Base-by-base conservation (phyloP, 2,113 vertebrate genomes). In the Gymnobelideus leadbeateri region DNA sequence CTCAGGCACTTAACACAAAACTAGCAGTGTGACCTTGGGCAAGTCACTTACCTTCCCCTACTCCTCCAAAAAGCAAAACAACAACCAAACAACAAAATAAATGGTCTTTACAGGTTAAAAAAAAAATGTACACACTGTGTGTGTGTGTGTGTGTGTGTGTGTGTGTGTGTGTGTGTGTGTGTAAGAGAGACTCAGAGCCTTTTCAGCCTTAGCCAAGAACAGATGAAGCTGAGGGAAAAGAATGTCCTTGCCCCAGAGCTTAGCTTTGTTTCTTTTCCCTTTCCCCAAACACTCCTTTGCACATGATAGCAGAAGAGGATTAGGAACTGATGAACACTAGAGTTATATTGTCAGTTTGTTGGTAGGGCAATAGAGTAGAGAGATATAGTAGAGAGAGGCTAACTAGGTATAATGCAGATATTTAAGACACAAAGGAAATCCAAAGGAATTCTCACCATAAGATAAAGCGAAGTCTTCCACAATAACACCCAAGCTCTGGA, bases 81-180 rank as follows among this genome's bases (percentile, higher is more conserved):
- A 49, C 47, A 49, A 49, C 47, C 47, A 49, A 49, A 49, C 47
- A 49, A 49, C 24, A 90, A 92, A 95, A 92, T 93, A 93, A 95
- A 95, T 91, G 52, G 89, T 93, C 26, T 93, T 91, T 89, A 93
- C 92, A 9, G 26, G 43, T 89, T 92, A 52, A 53, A 52, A 92
- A 52, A 92, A 90, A 50, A 2, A 4, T 91, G 21, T 54, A 51
- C 10, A 51, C 10, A 9, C 7, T 54, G 21, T 52, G 51, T 52
- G 51, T 52, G 51, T 26, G 54, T 55, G 54, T 55, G 25, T 55
- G 25, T 55, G 54, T 25, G 54, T 55, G 54, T 26, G 54, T 55
- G 54, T 26, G 31, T 61, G 57, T 31, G 57, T 61, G 57, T 37
- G 57, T 68, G 57, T 37, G 57, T 61, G 57, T 68, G 31, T 68